Evolutionary conservation across 1,140 invertebrate genomes (phyloP).

Genomic region (Globodera rostochiensis): DNA sequence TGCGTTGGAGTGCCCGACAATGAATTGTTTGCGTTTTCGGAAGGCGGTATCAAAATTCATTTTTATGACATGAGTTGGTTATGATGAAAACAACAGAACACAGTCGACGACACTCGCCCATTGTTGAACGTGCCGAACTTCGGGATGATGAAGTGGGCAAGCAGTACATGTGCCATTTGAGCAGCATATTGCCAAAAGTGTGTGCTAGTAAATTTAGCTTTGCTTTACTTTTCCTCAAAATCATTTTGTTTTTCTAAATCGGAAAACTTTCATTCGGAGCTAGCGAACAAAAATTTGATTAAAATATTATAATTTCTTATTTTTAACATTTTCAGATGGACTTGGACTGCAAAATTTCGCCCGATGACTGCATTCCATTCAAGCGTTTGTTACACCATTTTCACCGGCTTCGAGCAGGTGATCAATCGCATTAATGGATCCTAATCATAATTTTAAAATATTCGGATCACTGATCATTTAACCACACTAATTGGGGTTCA

Average conservation of each 20-base stretch:
- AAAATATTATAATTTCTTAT: neutral
- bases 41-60: neutral
- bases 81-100: neutral
- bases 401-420: neutral
- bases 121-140: neutral
- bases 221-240: too few relatives aligned
- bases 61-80: neutral
- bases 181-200: neutral
- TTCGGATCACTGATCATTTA: too few relatives aligned
- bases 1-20: neutral
- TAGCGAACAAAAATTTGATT: neutral
- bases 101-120: neutral
- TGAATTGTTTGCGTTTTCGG: neutral
- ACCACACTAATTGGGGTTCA: too few relatives aligned
- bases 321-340: constrained; percentile 1
- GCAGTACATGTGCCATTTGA: constrained; percentile 2
- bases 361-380: constrained; percentile 14
- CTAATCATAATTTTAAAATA: too few relatives aligned
- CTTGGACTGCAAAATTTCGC: constrained; percentile 2
- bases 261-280: too few relatives aligned
- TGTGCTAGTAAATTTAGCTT: neutral
- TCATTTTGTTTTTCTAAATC: too few relatives aligned
- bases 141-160: neutral
- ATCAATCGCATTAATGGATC: too few relatives aligned
- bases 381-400: constrained; percentile 21